A percentile compares a stretch with the other conserved stretches of the same genome.
Conservation (phyloP, 2,113 vertebrate species). For the Stictonetta naevosa region DNA sequence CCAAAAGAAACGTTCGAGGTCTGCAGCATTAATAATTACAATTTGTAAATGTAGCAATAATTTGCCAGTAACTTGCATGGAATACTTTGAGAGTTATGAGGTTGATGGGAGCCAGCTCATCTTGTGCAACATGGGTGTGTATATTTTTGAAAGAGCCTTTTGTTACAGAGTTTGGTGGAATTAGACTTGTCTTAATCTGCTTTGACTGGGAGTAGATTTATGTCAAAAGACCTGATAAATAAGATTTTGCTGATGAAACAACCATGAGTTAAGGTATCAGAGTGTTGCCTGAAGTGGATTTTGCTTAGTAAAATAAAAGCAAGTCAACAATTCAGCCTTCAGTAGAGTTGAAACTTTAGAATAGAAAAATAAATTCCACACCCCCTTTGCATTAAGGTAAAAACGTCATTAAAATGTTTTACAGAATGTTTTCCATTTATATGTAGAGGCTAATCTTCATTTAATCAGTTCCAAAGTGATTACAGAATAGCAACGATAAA, state of each 20-base stretch:
- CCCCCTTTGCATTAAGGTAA: background rate
- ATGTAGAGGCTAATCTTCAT: background rate
- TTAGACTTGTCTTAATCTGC: slow-evolving; percentile 53
- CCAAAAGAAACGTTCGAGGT: background rate
- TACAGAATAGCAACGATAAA: background rate
- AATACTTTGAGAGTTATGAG: background rate
- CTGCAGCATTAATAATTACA: slow-evolving; percentile 25
- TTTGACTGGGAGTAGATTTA: slow-evolving; percentile 26
- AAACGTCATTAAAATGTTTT: background rate
- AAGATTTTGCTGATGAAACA: background rate
- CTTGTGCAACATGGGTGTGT: slow-evolving; percentile 64
- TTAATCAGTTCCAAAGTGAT: background rate
- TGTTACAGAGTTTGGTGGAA: slow-evolving; percentile 36
- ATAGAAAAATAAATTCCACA: background rate
- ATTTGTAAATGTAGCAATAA: slow-evolving; percentile 21
- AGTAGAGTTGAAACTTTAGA: background rate
- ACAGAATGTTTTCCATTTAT: background rate
- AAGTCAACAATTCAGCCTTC: background rate
- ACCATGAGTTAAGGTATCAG: background rate
- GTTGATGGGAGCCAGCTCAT: slow-evolving; percentile 20
- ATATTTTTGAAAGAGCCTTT: slow-evolving; percentile 60
- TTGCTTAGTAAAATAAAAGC: background rate
- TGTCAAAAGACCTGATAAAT: slow-evolving; percentile 45
- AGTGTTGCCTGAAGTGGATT: background rate
- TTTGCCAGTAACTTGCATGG: slow-evolving; percentile 6